Percentiles rank a stretch among this genome's conserved stretches.
These are phyloP conservation scores for Apus apus DNA, from an alignment of 2,113 vertebrate genomes.

Conservation along the genomic window DNA sequence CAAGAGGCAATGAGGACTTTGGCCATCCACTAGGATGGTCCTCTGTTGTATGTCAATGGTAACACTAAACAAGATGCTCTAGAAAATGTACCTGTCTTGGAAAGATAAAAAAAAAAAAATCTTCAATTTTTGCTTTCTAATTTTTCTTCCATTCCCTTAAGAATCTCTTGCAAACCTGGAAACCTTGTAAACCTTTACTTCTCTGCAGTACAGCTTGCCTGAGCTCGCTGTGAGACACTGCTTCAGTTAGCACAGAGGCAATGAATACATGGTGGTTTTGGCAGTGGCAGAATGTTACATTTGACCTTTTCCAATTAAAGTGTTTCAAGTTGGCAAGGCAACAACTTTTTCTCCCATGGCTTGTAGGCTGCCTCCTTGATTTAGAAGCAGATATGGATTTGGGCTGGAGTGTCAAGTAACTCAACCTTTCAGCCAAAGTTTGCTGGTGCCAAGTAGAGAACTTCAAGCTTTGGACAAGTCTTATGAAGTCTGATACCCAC, in stretches of 20 bases:
- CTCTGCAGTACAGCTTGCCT: not conserved
- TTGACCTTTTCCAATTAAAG: not conserved
- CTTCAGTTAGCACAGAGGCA: not conserved
- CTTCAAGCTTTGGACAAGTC: not conserved
- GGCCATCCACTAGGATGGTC: not conserved
- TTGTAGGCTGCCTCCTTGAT: not conserved
- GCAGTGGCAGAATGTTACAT: not conserved
- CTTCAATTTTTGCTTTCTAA: not conserved
- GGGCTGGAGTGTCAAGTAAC: not conserved
- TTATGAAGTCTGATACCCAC: accelerated
- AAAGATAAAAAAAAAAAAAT: not conserved
- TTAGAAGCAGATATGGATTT: not conserved
- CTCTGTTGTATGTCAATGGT: not conserved
- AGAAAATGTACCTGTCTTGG: not conserved
- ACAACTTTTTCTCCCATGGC: not conserved
- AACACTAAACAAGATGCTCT: not conserved
- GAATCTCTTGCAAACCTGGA: not conserved
- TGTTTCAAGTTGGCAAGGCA: not conserved
- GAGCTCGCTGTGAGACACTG: not conserved
- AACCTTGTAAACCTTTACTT: too few species aligned
- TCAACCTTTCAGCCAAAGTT: not conserved
- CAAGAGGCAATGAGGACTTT: not conserved
- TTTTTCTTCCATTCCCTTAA: not conserved
- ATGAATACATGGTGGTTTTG: not conserved
- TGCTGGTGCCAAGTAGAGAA: not conserved